Percentiles rank a stretch among this genome's conserved stretches.
phyloP scores from a whole-genome alignment of 53 echinoderm and acorn worm genomes.

The Holothuria scabra region DNA sequence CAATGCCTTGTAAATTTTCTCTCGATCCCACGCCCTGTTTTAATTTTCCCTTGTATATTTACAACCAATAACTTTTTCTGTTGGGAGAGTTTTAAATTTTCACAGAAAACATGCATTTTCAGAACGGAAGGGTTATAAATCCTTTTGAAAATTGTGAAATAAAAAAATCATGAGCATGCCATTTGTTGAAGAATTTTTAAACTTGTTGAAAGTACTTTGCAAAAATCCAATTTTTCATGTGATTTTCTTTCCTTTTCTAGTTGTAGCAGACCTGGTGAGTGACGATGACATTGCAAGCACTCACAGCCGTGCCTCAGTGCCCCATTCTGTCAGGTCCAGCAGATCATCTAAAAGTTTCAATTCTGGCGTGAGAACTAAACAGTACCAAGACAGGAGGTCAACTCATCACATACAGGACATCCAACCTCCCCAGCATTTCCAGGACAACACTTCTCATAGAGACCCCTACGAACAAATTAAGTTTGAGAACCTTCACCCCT shows the following conservation, averaged over 20 bases:
- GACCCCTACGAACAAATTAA: not conserved
- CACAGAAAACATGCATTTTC: too few species aligned
- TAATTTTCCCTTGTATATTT: too few species aligned
- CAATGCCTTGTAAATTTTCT: too few species aligned
- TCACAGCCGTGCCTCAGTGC: conserved; percentile 21
- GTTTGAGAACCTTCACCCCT: not conserved
- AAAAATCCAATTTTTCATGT: not conserved
- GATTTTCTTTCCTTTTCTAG: not conserved
- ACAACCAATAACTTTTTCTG: too few species aligned
- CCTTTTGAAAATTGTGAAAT: too few species aligned
- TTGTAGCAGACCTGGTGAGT: conserved; percentile 30
- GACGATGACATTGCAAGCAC: conserved; percentile 36
- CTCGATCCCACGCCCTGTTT: too few species aligned
- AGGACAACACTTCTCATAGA: not conserved
- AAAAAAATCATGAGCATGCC: too few species aligned
- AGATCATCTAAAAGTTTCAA: conserved; percentile 18
- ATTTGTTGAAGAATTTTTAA: too few species aligned
- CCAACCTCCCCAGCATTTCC: conserved; percentile 1
- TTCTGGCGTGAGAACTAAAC: not conserved
- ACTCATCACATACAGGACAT: conserved; percentile 18
- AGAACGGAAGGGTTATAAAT: too few species aligned
- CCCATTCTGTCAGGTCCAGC: not conserved
- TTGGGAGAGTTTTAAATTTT: too few species aligned
- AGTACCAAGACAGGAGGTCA: conserved; percentile 1
- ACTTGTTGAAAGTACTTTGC: not conserved